Evolutionary conservation across 2,797 vertebrate species (phyloP), one percentile per base, ranked within the genome.

Genomic region (Rhyacichthys aspro): DNA sequence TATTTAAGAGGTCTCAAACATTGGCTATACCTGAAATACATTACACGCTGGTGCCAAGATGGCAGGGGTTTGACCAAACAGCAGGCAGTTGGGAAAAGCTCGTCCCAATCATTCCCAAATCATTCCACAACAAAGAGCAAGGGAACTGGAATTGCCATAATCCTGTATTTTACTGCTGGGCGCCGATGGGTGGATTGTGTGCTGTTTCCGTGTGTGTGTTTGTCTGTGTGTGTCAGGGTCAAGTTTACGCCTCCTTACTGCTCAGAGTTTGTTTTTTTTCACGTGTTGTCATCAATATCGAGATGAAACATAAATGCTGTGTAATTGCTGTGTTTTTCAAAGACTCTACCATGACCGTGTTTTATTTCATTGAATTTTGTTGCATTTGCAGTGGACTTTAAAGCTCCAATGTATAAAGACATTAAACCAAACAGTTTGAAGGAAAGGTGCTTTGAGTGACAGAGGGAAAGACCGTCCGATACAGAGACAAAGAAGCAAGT

Each of bases 111-210:
- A 82, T 87, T 81, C 70, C 79, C 79, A 84, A 85, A 86, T 88
- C 83, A 86, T 90, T 86, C 65, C 70, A 82, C 84, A 90, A 91
- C 89, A 90, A 92, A 92, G 88, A 83, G 79, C 75, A 78, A 79
- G 63, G 58, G 59, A 68, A 70, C 54, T 43, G 42, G 74, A 88
- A 87, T 76, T 70, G 78, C 78, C 64, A 61, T 88, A 85, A 87
- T 87, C 86, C 84, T 11, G 49, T 79, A 68, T 81, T 83, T 85
- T 85, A 84, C 83, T 79, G 85, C 86, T 85, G 85, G 72, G 79
- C 74, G 74, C 64, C 59, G 50, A 71, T 83, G 79, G 79, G 55
- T 67, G 70, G 17, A 72, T 55, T 70, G 72, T 80, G 76, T 44
- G 60, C 59, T 59, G 38, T 62, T 55, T 18, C 11, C 49, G 39